Evolutionary conservation across 2,113 vertebrate species (phyloP), one percentile per base, ranked within the genome.

Genomic region (Chlorodrepanis virens): DNA sequence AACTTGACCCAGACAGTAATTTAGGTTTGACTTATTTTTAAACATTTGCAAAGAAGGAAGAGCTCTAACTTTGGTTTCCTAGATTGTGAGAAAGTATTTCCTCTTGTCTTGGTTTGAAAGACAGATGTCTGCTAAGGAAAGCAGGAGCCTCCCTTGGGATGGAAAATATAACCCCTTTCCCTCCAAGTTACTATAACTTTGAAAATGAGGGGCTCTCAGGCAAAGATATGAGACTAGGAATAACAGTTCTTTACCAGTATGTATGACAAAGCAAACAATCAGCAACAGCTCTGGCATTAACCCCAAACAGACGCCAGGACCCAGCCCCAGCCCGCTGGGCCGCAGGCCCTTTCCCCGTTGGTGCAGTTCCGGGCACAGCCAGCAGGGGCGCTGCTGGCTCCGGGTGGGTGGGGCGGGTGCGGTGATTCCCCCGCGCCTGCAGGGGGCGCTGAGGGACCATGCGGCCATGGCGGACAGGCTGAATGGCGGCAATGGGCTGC

Each of bases 271-370:
- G 27, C 21, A 24, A 45, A 54, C 25, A 9, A 37, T 25, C 33
- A 7, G 4, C 14, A 29, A 1, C 15, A 35, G 1, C 25, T 8
- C 7, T 1, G 10, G 50, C 33, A 9, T 1, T 6, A 3, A 8
- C 11, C 4, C 2, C 59, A 6, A 4, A 3, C 35, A 4, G 31
- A 33, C 1, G 12, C 5, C 23, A 9, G 28, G 13, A 3, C 15
- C 11, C 49, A 3, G 6, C 1, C 5, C 31, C 25, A 4, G 20
- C 24, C 18, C 0, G 2, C 29, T 0, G 1, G 2, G 35, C 45
- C 3, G 4, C 28, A 2, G 45, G 29, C 14, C 0, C 35, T 9
- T 8, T 4, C 11, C 18, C 24, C 4, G 0, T 7, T 2, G 8
- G 3, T 29, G 61, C 76, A 65, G 49, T 54, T 24, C 60, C 15